Evolutionary conservation across 1,140 invertebrate genomes (phyloP).

Genomic region (Drosophila tani): DNA sequence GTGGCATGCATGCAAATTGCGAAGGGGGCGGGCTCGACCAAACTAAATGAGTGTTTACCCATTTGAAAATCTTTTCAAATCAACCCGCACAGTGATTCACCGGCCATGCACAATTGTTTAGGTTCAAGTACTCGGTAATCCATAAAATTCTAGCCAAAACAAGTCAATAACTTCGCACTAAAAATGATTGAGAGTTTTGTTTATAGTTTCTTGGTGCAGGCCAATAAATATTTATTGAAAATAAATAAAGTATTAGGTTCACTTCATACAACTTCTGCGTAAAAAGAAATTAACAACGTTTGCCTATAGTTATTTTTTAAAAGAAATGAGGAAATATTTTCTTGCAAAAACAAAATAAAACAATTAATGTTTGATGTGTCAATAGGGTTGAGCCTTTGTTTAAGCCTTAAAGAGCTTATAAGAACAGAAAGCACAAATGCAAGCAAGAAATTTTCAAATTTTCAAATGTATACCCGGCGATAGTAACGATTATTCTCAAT

Average conservation of each 20-base stretch:
- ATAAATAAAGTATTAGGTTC: background rate
- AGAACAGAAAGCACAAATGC: too few relatives aligned
- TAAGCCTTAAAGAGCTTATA: background rate
- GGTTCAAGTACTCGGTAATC: background rate
- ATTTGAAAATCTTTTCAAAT: conserved; percentile 13
- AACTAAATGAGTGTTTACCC: conserved; percentile 21
- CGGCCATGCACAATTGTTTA: background rate
- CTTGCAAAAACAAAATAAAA: too few relatives aligned
- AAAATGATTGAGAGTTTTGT: conserved; percentile 3
- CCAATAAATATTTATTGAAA: background rate
- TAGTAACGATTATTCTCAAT: too few relatives aligned
- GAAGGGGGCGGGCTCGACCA: background rate
- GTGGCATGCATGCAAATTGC: conserved; percentile 38
- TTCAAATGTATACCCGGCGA: too few relatives aligned
- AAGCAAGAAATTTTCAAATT: too few relatives aligned
- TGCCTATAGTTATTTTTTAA: background rate
- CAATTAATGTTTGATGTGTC: too few relatives aligned
- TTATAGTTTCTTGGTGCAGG: conserved; percentile 1
- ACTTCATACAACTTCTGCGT: background rate
- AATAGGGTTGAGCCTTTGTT: background rate
- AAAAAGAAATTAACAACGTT: background rate
- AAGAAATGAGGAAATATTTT: background rate
- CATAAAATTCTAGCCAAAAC: conserved; percentile 5
- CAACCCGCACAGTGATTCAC: conserved; percentile 18
- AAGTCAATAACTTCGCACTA: conserved; percentile 4